phyloP scores from a whole-genome alignment of 1,140 invertebrate genomes.

The Euwallacea fornicatus region DNA sequence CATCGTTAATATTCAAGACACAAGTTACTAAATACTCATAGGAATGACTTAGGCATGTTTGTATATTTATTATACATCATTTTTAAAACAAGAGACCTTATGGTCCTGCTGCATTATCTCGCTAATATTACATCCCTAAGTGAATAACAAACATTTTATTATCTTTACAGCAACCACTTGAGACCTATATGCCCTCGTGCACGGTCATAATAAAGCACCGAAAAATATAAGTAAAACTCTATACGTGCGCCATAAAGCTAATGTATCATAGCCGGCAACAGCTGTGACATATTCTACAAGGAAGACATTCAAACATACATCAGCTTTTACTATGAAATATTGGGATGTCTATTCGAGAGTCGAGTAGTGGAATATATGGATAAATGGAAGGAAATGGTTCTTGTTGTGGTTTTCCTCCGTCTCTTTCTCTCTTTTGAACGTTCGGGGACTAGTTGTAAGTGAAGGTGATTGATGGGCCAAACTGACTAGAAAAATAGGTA shows the following conservation, averaged over 20 bases:
- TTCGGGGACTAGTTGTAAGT: no score
- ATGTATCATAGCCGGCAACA: conserved; percentile 26
- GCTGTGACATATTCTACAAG: conserved; percentile 22
- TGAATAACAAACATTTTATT: background rate
- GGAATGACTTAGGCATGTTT: no score
- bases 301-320: conserved; percentile 23
- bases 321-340: conserved; percentile 15
- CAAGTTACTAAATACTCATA: no score
- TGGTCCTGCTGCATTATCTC: no score
- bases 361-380: background rate
- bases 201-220: conserved; percentile 7
- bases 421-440: background rate
- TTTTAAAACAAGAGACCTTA: no score
- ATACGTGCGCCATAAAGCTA: conserved; percentile 15
- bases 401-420: background rate
- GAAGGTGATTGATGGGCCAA: no score
- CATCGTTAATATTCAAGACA: no score
- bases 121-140: no score
- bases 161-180: background rate
- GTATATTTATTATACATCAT: no score
- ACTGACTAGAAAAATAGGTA: no score
- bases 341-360: background rate
- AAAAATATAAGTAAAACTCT: conserved; percentile 18
- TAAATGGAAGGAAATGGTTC: conserved; percentile 1
- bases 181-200: background rate